Conservation (phyloP, 1,140 invertebrate genomes). For the Philaenus spumarius region DNA sequence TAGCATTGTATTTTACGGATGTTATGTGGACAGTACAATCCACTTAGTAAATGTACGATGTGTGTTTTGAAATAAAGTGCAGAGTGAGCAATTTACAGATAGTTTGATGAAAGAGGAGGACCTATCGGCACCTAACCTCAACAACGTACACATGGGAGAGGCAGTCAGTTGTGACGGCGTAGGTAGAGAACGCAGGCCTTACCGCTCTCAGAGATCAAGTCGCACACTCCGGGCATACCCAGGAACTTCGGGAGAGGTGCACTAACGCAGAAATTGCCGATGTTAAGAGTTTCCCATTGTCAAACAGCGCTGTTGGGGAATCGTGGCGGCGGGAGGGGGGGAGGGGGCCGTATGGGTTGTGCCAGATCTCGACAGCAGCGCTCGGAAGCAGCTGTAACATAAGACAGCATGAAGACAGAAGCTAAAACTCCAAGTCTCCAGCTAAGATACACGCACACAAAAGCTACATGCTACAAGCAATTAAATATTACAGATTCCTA, state of each 20-base stretch:
- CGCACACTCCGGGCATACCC: slow-evolving; percentile 44
- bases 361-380: slow-evolving; percentile 50
- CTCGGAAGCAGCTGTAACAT: slow-evolving; percentile 54
- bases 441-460: not conserved
- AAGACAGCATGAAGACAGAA: slow-evolving; percentile 1
- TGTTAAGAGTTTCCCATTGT: slow-evolving; percentile 57
- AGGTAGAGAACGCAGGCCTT: slow-evolving; percentile 51
- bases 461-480: not conserved
- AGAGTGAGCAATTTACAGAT: slow-evolving; percentile 31
- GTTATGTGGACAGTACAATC: not conserved
- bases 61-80: slow-evolving; percentile 3
- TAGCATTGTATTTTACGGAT: not conserved
- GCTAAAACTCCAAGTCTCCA: not conserved
- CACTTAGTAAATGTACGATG: not conserved
- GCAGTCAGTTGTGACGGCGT: slow-evolving; percentile 34
- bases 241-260: slow-evolving; percentile 32
- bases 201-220: slow-evolving; percentile 44
- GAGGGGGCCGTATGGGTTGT: slow-evolving; percentile 50
- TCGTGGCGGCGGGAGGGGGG: slow-evolving; percentile 58
- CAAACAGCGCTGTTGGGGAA: slow-evolving; percentile 60
- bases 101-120: slow-evolving; percentile 14
- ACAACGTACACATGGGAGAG: slow-evolving; percentile 23
- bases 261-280: slow-evolving; percentile 36
- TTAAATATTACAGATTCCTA: not conserved
- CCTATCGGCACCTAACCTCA: slow-evolving; percentile 13